A percentile compares a stretch with the other conserved stretches of the same genome.
Evolutionary conservation across 2,888 invertebrate genomes (phyloP).

Genomic region (Oligia fasciuncula): DNA sequence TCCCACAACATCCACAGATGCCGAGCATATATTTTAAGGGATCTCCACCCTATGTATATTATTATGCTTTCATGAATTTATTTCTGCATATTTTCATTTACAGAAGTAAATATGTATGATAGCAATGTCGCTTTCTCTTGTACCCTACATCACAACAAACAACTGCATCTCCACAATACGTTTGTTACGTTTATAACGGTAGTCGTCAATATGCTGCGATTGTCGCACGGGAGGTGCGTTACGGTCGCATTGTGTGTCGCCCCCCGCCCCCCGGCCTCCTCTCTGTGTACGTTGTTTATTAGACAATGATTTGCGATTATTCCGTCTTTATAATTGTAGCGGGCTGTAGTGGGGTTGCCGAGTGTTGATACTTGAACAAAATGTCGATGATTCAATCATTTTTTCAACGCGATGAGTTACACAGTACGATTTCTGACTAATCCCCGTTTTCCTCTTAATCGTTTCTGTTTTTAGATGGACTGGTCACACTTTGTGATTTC

Average conservation of each 20-base stretch:
- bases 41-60: neutral
- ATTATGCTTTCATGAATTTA: neutral
- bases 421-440: neutral
- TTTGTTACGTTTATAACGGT: conserved; percentile 77
- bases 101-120: neutral
- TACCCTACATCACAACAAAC: conserved; percentile 21
- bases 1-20: neutral
- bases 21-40: neutral
- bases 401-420: neutral
- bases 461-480: neutral
- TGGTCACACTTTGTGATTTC: neutral
- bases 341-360: conserved; percentile 2
- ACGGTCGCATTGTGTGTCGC: conserved; percentile 47
- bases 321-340: conserved; percentile 49
- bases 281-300: neutral
- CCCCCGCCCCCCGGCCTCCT: neutral
- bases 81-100: neutral
- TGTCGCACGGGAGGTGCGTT: conserved; percentile 59
- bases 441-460: no score
- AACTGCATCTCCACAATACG: conserved; percentile 67
- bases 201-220: conserved; percentile 76
- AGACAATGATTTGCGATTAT: conserved; percentile 56
- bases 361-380: conserved; percentile 49
- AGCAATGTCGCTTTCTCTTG: conserved; percentile 6
- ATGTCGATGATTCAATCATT: conserved; percentile 36